Percentiles rank a stretch among this genome's conserved stretches.
These are phyloP conservation scores for Thermophis baileyi DNA, from an alignment of 2,113 vertebrate species.

Conservation along the genomic window DNA sequence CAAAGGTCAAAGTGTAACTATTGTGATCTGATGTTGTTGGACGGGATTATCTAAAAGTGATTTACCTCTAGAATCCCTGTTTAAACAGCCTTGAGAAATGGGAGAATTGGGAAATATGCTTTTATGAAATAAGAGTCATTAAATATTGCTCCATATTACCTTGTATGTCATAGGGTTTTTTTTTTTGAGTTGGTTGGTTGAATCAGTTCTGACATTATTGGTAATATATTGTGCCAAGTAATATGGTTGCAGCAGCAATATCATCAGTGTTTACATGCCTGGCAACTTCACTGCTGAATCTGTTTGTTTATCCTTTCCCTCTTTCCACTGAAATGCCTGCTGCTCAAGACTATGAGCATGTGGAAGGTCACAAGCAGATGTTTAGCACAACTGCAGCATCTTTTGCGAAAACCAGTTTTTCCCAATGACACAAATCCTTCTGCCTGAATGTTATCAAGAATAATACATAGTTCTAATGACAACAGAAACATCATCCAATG, in stretches of 20 bases:
- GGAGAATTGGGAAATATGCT: not conserved
- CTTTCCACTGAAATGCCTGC: constrained; percentile 41
- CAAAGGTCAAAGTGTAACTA: not conserved
- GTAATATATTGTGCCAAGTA: constrained; percentile 30
- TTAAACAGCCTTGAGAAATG: not conserved
- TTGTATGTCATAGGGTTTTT: not conserved
- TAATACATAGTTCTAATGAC: not conserved
- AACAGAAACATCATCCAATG: rapidly evolving
- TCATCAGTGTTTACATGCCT: constrained; percentile 56
- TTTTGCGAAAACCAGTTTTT: not conserved
- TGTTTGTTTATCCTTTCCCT: constrained; percentile 50
- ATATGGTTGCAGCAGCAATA: constrained; percentile 50
- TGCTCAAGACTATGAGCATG: constrained; percentile 34
- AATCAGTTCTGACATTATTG: constrained; percentile 46
- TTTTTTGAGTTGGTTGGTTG: constrained; percentile 28
- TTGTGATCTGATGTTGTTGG: constrained; percentile 12
- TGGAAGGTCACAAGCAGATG: constrained; percentile 9
- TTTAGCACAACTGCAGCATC: not conserved
- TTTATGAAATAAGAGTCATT: constrained; percentile 3
- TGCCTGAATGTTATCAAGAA: not conserved
- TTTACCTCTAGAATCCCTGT: constrained; percentile 15
- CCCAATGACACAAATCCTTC: not conserved
- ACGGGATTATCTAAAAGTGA: not conserved
- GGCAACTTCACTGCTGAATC: constrained; percentile 46
- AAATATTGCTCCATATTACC: constrained; percentile 11